These are phyloP conservation scores for Garrulus glandarius DNA, from an alignment of 2,797 vertebrate species.

Conservation along the genomic window DNA sequence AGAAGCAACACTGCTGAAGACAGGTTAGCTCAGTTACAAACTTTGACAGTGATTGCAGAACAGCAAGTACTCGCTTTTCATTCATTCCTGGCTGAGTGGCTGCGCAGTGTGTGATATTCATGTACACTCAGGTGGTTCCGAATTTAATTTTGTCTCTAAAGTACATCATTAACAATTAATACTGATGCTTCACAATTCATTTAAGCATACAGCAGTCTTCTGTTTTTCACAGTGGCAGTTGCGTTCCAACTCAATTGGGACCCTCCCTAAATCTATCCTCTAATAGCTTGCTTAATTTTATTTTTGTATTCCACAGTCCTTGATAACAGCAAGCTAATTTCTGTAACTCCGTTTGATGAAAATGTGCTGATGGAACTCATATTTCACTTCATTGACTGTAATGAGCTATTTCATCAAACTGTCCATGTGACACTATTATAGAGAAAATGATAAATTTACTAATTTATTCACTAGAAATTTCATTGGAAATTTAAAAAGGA, in stretches of 20 bases:
- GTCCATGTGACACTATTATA: slow-evolving; percentile 79
- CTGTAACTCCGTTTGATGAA: slow-evolving; percentile 75
- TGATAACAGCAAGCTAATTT: slow-evolving; percentile 82
- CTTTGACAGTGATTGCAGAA: background rate
- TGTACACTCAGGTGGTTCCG: background rate
- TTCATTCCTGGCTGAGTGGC: background rate
- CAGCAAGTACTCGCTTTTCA: background rate
- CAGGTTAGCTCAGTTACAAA: background rate
- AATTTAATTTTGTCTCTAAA: slow-evolving; percentile 48
- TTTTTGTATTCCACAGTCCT: slow-evolving; percentile 73
- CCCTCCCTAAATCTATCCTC: slow-evolving; percentile 65
- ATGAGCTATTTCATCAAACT: slow-evolving; percentile 86
- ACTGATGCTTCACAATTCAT: slow-evolving; percentile 51
- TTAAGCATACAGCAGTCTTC: slow-evolving; percentile 34
- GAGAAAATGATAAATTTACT: slow-evolving; percentile 83
- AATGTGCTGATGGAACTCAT: slow-evolving; percentile 81
- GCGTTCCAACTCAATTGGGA: slow-evolving; percentile 61
- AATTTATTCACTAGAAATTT: slow-evolving; percentile 80
- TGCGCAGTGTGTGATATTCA: background rate
- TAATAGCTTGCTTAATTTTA: slow-evolving; percentile 76
- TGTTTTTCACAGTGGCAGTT: slow-evolving; percentile 44
- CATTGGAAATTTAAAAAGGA: slow-evolving; percentile 72
- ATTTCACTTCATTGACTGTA: slow-evolving; percentile 84
- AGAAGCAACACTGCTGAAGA: background rate
- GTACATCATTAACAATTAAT: slow-evolving; percentile 54